Conservation (phyloP, 2,113 vertebrate species). For the Peromyscus maniculatus region DNA sequence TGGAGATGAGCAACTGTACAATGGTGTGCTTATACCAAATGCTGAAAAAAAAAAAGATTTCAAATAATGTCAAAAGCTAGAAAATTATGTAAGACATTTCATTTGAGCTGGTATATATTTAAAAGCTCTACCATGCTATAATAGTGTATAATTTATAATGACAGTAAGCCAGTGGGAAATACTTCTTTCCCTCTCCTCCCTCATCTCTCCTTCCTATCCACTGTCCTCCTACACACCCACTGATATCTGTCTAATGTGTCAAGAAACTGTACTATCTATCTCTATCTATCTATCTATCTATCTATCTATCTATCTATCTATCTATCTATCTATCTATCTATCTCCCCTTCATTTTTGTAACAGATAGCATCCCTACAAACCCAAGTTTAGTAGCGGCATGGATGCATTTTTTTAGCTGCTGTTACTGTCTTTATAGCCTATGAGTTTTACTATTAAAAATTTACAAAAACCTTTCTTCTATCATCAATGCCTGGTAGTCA, state of each 20-base stretch:
- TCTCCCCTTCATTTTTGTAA: constrained; percentile 3
- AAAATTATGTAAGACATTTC: constrained; percentile 14
- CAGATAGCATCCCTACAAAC: not conserved
- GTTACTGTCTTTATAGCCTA: not conserved
- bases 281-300: too few relatives aligned
- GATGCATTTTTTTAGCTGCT: not conserved
- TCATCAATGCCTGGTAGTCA: not conserved
- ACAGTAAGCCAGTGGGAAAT: not conserved
- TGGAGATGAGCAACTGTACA: not conserved
- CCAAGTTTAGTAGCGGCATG: not conserved
- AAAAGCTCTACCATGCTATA: not conserved
- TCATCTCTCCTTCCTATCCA: not conserved
- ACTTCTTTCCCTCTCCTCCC: not conserved
- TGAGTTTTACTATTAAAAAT: constrained; percentile 47
- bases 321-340: too few relatives aligned
- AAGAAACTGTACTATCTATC: not conserved
- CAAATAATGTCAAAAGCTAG: not conserved
- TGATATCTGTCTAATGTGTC: not conserved
- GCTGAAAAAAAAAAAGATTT: not conserved
- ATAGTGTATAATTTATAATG: not conserved
- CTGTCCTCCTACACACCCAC: not conserved
- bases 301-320: too few relatives aligned
- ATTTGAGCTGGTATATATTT: not conserved
- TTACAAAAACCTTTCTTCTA: not conserved
- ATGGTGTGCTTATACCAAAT: not conserved